Evolutionary conservation across 2,113 vertebrate species (phyloP).

Genomic region (mouse (Mus musculus)): DNA sequence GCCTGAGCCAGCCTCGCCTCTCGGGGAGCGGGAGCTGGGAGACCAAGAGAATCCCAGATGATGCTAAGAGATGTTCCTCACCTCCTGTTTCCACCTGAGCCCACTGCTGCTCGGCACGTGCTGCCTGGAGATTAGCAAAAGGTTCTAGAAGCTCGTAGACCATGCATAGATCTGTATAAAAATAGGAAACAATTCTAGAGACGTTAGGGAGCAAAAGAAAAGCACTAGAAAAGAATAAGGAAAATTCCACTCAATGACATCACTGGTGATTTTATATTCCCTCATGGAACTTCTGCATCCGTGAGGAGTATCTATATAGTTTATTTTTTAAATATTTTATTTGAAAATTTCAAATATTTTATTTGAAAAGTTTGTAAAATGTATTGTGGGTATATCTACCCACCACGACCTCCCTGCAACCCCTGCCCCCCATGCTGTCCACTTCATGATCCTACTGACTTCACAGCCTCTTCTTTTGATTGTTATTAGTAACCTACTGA

Average conservation of each 20-base stretch:
- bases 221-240: background rate
- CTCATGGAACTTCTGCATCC: background rate
- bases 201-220: background rate
- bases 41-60: slow-evolving; percentile 67
- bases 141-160: slow-evolving; percentile 55
- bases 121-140: slow-evolving; percentile 70
- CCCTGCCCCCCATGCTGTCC: too few relatives aligned
- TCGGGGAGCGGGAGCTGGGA: slow-evolving; percentile 73
- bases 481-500: background rate
- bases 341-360: background rate
- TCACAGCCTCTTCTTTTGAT: background rate
- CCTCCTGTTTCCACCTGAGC: slow-evolving; percentile 71
- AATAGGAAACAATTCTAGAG: background rate
- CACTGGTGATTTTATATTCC: background rate
- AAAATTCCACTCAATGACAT: background rate
- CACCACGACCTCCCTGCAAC: background rate
- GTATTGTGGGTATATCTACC: background rate
- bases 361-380: background rate
- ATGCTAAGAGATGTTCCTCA: slow-evolving; percentile 69
- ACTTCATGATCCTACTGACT: too few relatives aligned
- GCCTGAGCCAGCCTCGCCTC: slow-evolving; percentile 86
- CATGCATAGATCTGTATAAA: background rate
- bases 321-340: background rate
- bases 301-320: background rate
- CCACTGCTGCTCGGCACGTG: slow-evolving; percentile 53